phyloP scores from a whole-genome alignment of 2,888 invertebrate genomes.

The Stenolophus ochropezus region DNA sequence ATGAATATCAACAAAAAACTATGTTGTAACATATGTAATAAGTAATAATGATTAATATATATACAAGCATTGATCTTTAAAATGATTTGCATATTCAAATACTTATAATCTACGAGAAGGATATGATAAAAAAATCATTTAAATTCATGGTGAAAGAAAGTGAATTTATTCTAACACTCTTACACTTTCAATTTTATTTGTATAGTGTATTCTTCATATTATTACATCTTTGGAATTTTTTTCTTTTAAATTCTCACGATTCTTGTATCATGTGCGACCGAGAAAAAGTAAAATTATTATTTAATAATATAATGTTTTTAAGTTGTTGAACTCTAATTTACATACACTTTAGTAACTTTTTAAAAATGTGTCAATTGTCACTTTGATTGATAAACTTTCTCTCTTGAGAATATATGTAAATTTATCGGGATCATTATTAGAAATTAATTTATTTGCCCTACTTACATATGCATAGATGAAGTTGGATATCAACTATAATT shows the following conservation, averaged over 20 bases:
- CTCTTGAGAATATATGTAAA: slow-evolving; percentile 7
- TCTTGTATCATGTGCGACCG: background rate
- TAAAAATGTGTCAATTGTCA: background rate
- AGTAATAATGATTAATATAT: background rate
- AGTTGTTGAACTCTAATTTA: slow-evolving; percentile 16
- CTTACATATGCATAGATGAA: slow-evolving; percentile 6
- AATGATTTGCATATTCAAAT: slow-evolving; percentile 10
- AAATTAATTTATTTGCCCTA: slow-evolving; percentile 2
- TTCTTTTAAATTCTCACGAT: background rate
- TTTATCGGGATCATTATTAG: slow-evolving; percentile 5
- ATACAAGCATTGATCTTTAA: background rate
- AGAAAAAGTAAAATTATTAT: slow-evolving; percentile 17
- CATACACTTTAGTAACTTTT: background rate
- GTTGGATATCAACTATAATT: background rate
- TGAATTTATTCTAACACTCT: background rate
- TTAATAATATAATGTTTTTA: background rate
- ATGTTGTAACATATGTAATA: background rate
- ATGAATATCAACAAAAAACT: background rate
- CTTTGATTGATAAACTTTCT: slow-evolving; percentile 31
- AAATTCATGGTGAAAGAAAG: slow-evolving; percentile 21
- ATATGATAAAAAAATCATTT: slow-evolving; percentile 5
- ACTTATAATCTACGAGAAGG: background rate
- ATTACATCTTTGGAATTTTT: background rate
- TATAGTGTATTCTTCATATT: background rate
- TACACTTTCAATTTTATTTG: slow-evolving; percentile 30